Base-by-base conservation (phyloP, 2,797 vertebrate species). In the Neoniphon sammara region DNA sequence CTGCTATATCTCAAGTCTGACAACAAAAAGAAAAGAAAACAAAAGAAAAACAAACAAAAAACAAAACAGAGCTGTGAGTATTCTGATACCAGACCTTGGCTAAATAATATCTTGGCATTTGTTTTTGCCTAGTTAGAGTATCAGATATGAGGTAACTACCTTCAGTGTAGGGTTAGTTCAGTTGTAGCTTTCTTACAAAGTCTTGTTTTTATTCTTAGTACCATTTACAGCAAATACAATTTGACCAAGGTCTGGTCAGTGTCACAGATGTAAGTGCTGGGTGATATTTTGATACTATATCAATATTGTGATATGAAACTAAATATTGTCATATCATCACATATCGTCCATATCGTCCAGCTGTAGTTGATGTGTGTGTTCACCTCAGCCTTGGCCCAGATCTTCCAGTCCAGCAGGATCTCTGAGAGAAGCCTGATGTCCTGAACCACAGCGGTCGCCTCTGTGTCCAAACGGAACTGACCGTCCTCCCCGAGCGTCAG, bases 301-400 rank as follows among this genome's bases (percentile, higher is more conserved):
- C n/a, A n/a, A n/a, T n/a, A n/a, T n/a, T n/a, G n/a, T n/a, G n/a
- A n/a, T n/a, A n/a, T n/a, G n/a, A n/a, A n/a, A n/a, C n/a, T n/a
- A n/a, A n/a, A n/a, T n/a, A n/a, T n/a, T n/a, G n/a, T n/a, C n/a
- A n/a, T n/a, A n/a, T n/a, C n/a, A n/a, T n/a, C n/a, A n/a, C n/a
- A n/a, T n/a, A n/a, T n/a, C n/a, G n/a, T n/a, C n/a, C n/a, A n/a
- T n/a, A 27, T 27, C 25, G 25, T 4, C 25, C 25, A 27, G 25
- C 25, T 4, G 2, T 27, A 27, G 25, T 27, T 27, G 34, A 58
- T 58, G 21, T 11, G 0, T 34, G 44, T 0, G 15, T 74, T 84
- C 93, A 96, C 98, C 96, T 98, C 95, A 44, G 97, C 97, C 87
- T 96, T 97, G 83, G 95, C 95, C 98, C 98, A 99, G 89, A 99